A percentile compares a stretch with the other conserved stretches of the same genome.
phyloP scores from a whole-genome alignment of 2,888 invertebrate genomes.

The Sphaerophoria rueppellii region DNA sequence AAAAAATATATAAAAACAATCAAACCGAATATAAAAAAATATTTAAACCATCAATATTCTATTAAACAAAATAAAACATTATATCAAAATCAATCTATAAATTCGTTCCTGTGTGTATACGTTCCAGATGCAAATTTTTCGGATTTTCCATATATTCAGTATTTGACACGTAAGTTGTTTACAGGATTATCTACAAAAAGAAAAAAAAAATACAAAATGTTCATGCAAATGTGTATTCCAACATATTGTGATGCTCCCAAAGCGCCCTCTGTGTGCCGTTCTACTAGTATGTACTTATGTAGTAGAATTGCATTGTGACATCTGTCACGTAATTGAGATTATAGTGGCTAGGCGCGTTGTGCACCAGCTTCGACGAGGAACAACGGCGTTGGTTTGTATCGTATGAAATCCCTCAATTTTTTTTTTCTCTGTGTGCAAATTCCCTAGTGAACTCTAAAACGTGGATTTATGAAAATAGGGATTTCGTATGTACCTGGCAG shows the following conservation, averaged over 20 bases:
- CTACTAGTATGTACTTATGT: not conserved
- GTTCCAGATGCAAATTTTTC: conserved; percentile 86
- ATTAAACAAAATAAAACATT: conserved; percentile 30
- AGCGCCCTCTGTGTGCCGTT: conserved; percentile 1
- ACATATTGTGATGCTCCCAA: conserved; percentile 7
- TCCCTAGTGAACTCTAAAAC: conserved; percentile 5
- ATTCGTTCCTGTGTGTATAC: conserved; percentile 76
- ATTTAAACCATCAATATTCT: not conserved
- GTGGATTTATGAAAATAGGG: not conserved
- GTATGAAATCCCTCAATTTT: conserved; percentile 20
- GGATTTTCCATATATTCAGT: conserved; percentile 86
- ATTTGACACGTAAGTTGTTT: conserved; percentile 85
- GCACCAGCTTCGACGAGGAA: conserved; percentile 23
- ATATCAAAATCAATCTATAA: conserved; percentile 44
- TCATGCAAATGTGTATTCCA: conserved; percentile 20
- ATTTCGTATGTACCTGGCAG: not conserved
- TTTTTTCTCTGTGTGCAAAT: not conserved
- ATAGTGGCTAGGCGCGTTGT: conserved; percentile 34
- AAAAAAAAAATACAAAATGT: conserved; percentile 1
- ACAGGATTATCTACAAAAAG: conserved; percentile 35
- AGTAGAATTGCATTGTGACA: conserved; percentile 48
- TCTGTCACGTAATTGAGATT: conserved; percentile 66
- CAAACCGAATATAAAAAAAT: conserved; percentile 24
- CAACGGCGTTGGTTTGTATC: not conserved
- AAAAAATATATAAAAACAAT: conserved; percentile 35